These are phyloP conservation scores for Coptotermes formosanus DNA, from an alignment of 1,140 invertebrate genomes.

Conservation along the genomic window DNA sequence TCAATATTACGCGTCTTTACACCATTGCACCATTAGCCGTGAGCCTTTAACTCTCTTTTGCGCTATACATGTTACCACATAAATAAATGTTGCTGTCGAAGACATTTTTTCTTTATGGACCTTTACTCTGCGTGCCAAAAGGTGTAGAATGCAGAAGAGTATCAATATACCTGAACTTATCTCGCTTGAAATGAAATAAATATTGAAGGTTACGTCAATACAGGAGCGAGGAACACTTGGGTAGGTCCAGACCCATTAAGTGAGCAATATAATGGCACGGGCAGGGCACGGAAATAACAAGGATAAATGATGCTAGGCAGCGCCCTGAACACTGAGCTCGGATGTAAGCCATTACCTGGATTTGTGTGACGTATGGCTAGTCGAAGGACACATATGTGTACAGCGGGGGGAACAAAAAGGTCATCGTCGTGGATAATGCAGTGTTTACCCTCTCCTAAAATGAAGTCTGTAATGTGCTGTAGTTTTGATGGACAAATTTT, in stretches of 20 bases:
- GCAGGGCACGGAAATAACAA: neutral
- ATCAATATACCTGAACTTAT: neutral
- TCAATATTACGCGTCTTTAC: too few species aligned
- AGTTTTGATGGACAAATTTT: too few species aligned
- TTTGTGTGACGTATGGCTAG: neutral
- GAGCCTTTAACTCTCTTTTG: neutral
- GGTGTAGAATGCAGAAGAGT: neutral
- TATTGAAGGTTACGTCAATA: constrained; percentile 13
- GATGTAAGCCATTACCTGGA: neutral
- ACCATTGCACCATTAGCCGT: too few species aligned
- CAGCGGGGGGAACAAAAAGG: too few species aligned
- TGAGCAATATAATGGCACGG: neutral
- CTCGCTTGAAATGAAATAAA: neutral
- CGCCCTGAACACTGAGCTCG: neutral
- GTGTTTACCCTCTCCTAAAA: too few species aligned
- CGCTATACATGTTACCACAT: neutral
- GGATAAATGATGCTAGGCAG: neutral
- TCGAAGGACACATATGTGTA: neutral
- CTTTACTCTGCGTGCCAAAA: neutral
- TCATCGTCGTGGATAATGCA: too few species aligned
- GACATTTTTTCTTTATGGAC: neutral
- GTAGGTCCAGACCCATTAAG: constrained; percentile 1
- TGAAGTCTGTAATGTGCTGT: too few species aligned
- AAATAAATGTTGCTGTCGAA: neutral
- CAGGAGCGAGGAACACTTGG: neutral